Evolutionary conservation across 2,113 vertebrate genomes (phyloP).

Genomic region (Prionailurus viverrinus): DNA sequence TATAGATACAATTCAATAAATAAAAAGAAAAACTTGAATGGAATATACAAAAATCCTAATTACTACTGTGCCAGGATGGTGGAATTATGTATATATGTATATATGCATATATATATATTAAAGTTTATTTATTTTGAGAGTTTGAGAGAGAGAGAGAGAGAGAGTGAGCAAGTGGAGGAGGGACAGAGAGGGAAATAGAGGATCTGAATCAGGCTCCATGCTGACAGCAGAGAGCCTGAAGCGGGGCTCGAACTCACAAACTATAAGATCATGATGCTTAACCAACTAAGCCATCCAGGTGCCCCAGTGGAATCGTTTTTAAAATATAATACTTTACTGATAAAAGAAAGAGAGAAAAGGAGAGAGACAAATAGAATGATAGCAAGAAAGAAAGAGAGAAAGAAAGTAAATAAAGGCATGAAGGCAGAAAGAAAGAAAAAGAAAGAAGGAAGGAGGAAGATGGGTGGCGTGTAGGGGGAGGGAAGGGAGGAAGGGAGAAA

Average conservation of each 20-base stretch:
- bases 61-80: neutral
- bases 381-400: neutral
- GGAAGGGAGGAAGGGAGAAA: neutral
- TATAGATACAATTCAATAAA: neutral
- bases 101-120: too few relatives aligned
- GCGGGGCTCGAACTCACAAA: too few relatives aligned
- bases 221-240: too few relatives aligned
- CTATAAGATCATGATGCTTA: too few relatives aligned
- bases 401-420: neutral
- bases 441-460: neutral
- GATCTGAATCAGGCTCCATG: too few relatives aligned
- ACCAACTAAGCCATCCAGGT: too few relatives aligned
- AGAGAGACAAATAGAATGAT: neutral
- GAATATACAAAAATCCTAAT: neutral
- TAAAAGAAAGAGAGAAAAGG: neutral
- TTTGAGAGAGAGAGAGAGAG: too few relatives aligned
- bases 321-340: slow-evolving; percentile 14
- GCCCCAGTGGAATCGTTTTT: neutral
- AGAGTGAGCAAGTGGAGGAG: too few relatives aligned
- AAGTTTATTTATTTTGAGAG: too few relatives aligned
- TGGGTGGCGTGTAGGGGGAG: neutral
- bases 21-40: neutral
- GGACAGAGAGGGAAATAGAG: too few relatives aligned
- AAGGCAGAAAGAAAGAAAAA: neutral
- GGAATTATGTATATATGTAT: neutral